Conservation (phyloP, 1,140 invertebrate genomes). For the Euura saliciscinereae region DNA sequence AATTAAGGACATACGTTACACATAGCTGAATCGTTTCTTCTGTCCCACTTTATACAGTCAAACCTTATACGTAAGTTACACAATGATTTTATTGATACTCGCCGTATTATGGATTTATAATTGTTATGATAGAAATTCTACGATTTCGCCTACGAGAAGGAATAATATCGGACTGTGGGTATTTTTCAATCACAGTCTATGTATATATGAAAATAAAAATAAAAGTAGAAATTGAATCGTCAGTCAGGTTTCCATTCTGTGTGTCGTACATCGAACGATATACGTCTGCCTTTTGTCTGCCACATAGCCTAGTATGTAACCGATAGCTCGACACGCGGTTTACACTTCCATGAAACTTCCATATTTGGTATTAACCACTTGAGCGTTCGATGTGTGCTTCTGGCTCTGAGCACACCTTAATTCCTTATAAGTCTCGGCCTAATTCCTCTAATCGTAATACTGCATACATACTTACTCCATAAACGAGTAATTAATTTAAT, state of each 20-base stretch:
- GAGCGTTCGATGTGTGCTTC: not conserved
- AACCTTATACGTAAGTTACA: not conserved
- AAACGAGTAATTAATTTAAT: not conserved
- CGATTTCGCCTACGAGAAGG: too few species aligned
- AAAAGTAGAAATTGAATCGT: too few species aligned
- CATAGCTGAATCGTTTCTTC: not conserved
- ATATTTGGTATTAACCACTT: constrained; percentile 1
- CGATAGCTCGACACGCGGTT: constrained; percentile 6
- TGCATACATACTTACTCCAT: not conserved
- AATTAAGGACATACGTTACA: not conserved
- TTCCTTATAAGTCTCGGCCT: not conserved
- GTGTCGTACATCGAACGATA: too few species aligned
- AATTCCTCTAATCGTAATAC: constrained; percentile 1
- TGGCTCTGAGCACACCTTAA: constrained; percentile 1
- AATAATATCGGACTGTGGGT: too few species aligned
- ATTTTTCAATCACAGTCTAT: too few species aligned
- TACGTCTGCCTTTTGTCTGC: too few species aligned
- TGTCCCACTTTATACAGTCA: not conserved
- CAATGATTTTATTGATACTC: too few species aligned
- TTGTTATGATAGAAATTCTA: too few species aligned
- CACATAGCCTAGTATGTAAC: too few species aligned
- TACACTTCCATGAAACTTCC: constrained; percentile 1
- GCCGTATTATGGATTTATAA: too few species aligned
- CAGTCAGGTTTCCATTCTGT: too few species aligned
- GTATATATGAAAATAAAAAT: too few species aligned